A percentile compares a stretch with the other conserved stretches of the same genome.
These are phyloP conservation scores for Netelia melanura DNA, from an alignment of 2,888 invertebrate species.

Conservation along the genomic window DNA sequence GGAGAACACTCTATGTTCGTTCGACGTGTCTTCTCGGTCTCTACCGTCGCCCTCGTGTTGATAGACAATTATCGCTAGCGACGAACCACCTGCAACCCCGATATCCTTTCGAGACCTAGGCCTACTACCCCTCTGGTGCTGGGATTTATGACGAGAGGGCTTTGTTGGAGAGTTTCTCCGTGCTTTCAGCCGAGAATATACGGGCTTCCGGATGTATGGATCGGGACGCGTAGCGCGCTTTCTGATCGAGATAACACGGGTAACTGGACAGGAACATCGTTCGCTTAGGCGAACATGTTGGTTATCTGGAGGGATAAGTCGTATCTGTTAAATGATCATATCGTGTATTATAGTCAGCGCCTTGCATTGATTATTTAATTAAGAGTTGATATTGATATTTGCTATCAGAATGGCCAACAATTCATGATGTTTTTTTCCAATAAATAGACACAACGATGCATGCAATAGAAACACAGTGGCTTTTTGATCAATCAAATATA, in stretches of 20 bases:
- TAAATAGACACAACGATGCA: too few species aligned
- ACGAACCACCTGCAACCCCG: conserved; percentile 42
- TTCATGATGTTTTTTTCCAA: too few species aligned
- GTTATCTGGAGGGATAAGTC: not conserved
- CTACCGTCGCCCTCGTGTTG: conserved; percentile 26
- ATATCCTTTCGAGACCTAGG: conserved; percentile 16
- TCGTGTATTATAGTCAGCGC: not conserved
- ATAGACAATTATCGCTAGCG: conserved; percentile 46
- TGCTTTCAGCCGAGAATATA: conserved; percentile 22
- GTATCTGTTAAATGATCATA: not conserved
- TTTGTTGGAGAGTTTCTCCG: conserved; percentile 13
- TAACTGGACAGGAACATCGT: conserved; percentile 19
- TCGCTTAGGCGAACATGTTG: not conserved
- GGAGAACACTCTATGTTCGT: conserved; percentile 21
- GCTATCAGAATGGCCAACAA: too few species aligned
- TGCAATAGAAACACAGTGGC: too few species aligned
- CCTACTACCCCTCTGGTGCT: not conserved
- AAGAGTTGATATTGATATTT: not conserved
- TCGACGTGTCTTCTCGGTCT: conserved; percentile 28
- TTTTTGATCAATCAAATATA: too few species aligned
- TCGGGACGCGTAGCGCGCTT: not conserved
- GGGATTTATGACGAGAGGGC: conserved; percentile 27
- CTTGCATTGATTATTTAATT: not conserved
- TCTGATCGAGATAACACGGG: conserved; percentile 34
- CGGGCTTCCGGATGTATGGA: conserved; percentile 18